phyloP scores from a whole-genome alignment of 2,797 vertebrate species.

The Rhynchonycteris naso region DNA sequence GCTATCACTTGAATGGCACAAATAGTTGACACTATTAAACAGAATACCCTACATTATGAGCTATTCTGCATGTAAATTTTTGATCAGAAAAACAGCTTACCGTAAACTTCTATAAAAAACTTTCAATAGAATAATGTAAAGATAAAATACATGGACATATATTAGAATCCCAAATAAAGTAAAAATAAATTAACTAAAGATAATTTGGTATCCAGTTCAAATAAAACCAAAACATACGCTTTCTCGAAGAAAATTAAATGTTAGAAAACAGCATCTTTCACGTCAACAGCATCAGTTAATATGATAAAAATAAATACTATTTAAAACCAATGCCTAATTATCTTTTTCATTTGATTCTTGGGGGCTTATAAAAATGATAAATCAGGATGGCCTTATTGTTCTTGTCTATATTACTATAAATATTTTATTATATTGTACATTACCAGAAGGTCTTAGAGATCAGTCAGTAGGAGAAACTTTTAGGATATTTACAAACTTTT shows the following conservation, averaged over 20 bases:
- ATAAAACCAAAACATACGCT: conserved; percentile 64
- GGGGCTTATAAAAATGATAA: not conserved
- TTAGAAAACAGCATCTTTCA: conserved; percentile 56
- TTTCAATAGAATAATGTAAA: conserved; percentile 63
- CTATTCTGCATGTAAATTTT: conserved; percentile 51
- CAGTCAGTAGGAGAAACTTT: not conserved
- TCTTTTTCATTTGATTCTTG: conserved; percentile 53
- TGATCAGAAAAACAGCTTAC: conserved; percentile 63
- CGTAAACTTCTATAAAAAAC: conserved; percentile 41
- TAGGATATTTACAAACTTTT: not conserved
- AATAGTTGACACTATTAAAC: not conserved
- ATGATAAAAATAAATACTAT: conserved; percentile 64
- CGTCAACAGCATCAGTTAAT: conserved; percentile 60
- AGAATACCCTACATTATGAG: not conserved
- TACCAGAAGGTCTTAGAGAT: conserved; percentile 16
- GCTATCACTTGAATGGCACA: not conserved
- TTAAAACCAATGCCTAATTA: conserved; percentile 56
- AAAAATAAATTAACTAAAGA: conserved; percentile 15
- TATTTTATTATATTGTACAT: not conserved
- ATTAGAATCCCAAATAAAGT: not conserved
- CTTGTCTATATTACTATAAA: not conserved
- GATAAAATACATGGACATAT: conserved; percentile 62
- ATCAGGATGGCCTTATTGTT: not conserved
- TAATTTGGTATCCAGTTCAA: conserved; percentile 28
- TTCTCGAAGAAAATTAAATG: conserved; percentile 64